Base-by-base conservation (phyloP, 1,140 invertebrate species). In the Glomeris maerens region DNA sequence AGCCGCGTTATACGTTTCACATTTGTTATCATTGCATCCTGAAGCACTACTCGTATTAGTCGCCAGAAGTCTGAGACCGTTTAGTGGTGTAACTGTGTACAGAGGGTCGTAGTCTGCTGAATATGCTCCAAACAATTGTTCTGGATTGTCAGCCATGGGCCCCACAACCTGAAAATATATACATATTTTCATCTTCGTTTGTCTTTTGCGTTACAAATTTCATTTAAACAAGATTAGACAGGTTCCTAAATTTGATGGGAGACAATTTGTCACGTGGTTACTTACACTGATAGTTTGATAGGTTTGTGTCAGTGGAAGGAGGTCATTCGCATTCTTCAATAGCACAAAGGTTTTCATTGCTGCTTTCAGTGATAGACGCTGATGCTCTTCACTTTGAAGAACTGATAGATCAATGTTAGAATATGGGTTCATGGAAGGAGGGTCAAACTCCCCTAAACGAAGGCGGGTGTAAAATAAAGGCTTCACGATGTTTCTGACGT, bases 401-500 rank as follows among this genome's bases (percentile, higher is more conserved):
- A 61, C 17, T 17, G 52, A 52, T 14, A 57, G 26, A 36, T 56
- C 41, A 2, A 63, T 27, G 4, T 47, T 29, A 17, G 50, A 50
- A 49, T 61, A 66, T 0, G 64, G 62, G 50, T 64, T 64, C 55
- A 58, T 58, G 3, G 52, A 39, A n/a, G 59, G 58, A 5, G 64
- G 64, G 54, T 66, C 64, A 52, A 66, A 66, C 45, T 64, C 60
- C 22, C 64, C 64, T 20, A 64, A 55, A 26, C 61, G 56, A 63
- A 66, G 63, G 41, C 64, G 51, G 0, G 64, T 66, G 50, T 68
- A 66, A 44, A 68, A 66, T 25, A 68, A 52, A 7, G 66, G 66
- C 44, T 61, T 61, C 0, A 62, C 54, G 13, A 48, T 38, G 22
- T 60, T 52, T n/a, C 38, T 3, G 1, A 60, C 21, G 3, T 42